A percentile compares a stretch with the other conserved stretches of the same genome.
phyloP scores from a whole-genome alignment of 2,888 invertebrate genomes.

The Matsumyia berberina region DNA sequence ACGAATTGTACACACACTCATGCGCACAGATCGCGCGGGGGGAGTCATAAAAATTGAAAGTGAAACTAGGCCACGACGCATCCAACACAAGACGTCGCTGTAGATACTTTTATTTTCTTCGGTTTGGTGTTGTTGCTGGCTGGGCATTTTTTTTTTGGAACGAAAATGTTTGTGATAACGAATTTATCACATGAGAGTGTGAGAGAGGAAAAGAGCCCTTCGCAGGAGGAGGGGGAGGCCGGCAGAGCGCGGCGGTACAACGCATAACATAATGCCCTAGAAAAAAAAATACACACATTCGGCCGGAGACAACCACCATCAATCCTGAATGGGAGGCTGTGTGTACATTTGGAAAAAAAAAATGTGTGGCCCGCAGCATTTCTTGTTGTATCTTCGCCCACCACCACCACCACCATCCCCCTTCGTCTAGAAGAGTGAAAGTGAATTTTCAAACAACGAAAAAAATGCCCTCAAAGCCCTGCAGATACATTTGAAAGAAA shows the following conservation, averaged over 20 bases:
- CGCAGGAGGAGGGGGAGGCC: conserved; percentile 19
- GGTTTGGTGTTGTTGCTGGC: conserved; percentile 18
- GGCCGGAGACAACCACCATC: conserved; percentile 57
- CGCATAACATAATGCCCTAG: conserved; percentile 68
- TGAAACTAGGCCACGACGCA: conserved; percentile 75
- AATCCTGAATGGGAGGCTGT: conserved; percentile 62
- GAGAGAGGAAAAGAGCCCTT: conserved; percentile 54
- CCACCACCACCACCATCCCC: conserved; percentile 19
- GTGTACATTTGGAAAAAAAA: conserved; percentile 18
- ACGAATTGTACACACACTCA: conserved; percentile 22
- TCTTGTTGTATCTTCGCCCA: conserved; percentile 30
- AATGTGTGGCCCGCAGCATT: conserved; percentile 50
- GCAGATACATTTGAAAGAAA: not conserved
- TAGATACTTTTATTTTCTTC: conserved; percentile 73
- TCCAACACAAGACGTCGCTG: conserved; percentile 70
- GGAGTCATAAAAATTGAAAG: conserved; percentile 75
- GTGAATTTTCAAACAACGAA: conserved; percentile 26
- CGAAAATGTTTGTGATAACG: conserved; percentile 71
- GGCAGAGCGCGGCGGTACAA: conserved; percentile 16
- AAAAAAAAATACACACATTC: conserved; percentile 50
- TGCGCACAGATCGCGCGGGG: conserved; percentile 46
- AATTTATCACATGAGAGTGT: conserved; percentile 71
- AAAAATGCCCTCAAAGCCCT: conserved; percentile 15
- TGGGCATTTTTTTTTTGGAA: conserved; percentile 53
- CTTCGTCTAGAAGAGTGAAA: conserved; percentile 25